Base-by-base conservation (phyloP, 2,113 vertebrate species). In the Cephalopterus ornatus region DNA sequence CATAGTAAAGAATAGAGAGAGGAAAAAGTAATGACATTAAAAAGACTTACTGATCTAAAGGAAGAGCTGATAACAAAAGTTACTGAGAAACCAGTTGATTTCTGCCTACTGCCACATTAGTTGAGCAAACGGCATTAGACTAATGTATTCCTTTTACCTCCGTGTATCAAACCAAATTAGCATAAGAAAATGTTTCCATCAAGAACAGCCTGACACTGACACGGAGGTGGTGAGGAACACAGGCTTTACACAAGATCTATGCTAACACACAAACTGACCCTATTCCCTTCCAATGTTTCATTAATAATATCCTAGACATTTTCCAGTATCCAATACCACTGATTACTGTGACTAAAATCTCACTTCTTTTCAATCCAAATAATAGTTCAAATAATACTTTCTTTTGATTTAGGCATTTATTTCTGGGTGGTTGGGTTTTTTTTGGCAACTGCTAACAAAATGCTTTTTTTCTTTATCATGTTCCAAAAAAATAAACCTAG, bases 31-130 rank as follows among this genome's bases (percentile, higher is more conserved):
- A 42, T 37, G 6, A 61, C 17, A 55, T 87, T 78, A 21, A 85
- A 86, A 92, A 76, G 24, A 94, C 89, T 94, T 95, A 94, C 94
- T 87, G 87, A 86, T 88, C 76, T 70, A 91, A 76, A 80, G 76
- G 90, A 92, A 92, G 95, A 92, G 95, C 83, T 91, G 93, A 79
- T 89, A 93, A 92, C 82, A 94, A 96, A 96, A 95, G 94, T 97
- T 95, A 93, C 80, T 77, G 87, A 77, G 94, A 95, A 96, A 95
- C 92, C 88, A 84, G 80, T 0, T 87, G 94, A 90, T 93, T 96
- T 90, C 96, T 97, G 93, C 46, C 76, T 91, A 35, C 71, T 85
- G 81, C 52, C 83, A 94, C 91, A 92, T 97, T 96, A 93, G 65
- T 93, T 92, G 78, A 91, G 67, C 68, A 76, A 90, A 88, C 80